phyloP scores from a whole-genome alignment of 2,888 invertebrate genomes.

The Papilio protenor region DNA sequence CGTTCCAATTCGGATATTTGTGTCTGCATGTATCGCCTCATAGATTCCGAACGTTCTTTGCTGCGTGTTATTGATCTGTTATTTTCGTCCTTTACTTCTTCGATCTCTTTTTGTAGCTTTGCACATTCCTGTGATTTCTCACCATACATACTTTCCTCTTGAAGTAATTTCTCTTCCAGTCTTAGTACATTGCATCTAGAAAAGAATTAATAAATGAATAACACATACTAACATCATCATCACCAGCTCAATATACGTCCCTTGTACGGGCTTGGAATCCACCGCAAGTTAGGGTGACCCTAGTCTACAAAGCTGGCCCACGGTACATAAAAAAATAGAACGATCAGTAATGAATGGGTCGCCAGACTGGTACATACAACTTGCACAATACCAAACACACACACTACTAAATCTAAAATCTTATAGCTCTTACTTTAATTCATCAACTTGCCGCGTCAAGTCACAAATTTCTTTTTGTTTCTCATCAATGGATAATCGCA shows the following conservation, averaged over 20 bases:
- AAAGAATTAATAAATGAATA: not conserved
- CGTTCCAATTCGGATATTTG: conserved; percentile 74
- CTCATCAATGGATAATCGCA: conserved; percentile 56
- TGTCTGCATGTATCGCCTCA: conserved; percentile 67
- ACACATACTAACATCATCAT: not conserved
- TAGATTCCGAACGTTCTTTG: conserved; percentile 70
- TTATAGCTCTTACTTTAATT: conserved; percentile 70
- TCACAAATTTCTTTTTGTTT: conserved; percentile 62
- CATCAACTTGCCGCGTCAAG: conserved; percentile 57
- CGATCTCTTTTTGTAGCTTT: conserved; percentile 62
- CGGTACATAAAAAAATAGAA: too few relatives aligned
- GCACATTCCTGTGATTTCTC: conserved; percentile 66
- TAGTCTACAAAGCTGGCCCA: too few relatives aligned
- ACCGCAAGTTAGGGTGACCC: too few relatives aligned
- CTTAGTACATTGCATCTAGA: conserved; percentile 62
- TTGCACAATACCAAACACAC: too few relatives aligned
- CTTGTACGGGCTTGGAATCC: too few relatives aligned
- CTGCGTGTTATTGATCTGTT: conserved; percentile 58
- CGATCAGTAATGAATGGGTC: too few relatives aligned
- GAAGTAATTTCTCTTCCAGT: conserved; percentile 66
- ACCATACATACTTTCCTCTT: conserved; percentile 60
- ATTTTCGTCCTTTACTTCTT: conserved; percentile 65
- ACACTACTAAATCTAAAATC: too few relatives aligned
- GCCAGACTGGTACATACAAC: too few relatives aligned
- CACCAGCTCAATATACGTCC: too few relatives aligned